Base-by-base conservation (phyloP, 2,113 vertebrate genomes). In the Oxyruncus cristatus region DNA sequence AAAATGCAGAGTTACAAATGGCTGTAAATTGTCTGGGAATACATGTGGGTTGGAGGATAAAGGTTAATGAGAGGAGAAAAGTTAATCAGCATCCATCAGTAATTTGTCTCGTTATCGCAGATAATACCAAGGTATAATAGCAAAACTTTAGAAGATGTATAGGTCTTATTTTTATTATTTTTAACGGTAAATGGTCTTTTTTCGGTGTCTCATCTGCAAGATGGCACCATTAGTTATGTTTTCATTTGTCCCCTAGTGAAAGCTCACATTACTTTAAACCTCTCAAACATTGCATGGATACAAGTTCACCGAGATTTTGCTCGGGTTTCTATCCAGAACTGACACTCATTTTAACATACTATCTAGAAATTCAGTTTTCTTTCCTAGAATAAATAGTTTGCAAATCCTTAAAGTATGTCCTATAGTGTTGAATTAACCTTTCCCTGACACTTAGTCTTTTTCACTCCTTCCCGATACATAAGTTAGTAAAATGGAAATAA, bases 371-470 rank as follows among this genome's bases (percentile, higher is more conserved):
- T 96, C 49, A 24, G 39, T 92, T 92, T 96, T 65, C 39, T 66
- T 70, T 92, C 86, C 77, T 86, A 91, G 78, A 94, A 72, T 74
- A 96, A 96, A 86, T 66, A 66, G 33, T 61, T 74, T 94, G 83
- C 89, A 95, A 81, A 92, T 82, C 62, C 35, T 95, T 32, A 33
- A 76, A 41, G 23, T 81, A 22, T 81, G 70, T 70, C 55, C 68
- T 88, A 26, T 70, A 94, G 63, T 89, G 95, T 92, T 94, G 89
- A 96, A 96, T 97, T 98, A 97, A 97, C 86, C 71, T 98, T 97
- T 98, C 86, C 39, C 61, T 97, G 97, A 96, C 80, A 98, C 96
- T 80, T 87, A 97, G 95, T 93, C 41, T 93, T 97, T 95, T 93
- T 82, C 68, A 76, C 68, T 95, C 35, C 19, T 83, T 97, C 83